Evolutionary conservation across 2,797 vertebrate species (phyloP).

Genomic region (Gallinago stenura): DNA sequence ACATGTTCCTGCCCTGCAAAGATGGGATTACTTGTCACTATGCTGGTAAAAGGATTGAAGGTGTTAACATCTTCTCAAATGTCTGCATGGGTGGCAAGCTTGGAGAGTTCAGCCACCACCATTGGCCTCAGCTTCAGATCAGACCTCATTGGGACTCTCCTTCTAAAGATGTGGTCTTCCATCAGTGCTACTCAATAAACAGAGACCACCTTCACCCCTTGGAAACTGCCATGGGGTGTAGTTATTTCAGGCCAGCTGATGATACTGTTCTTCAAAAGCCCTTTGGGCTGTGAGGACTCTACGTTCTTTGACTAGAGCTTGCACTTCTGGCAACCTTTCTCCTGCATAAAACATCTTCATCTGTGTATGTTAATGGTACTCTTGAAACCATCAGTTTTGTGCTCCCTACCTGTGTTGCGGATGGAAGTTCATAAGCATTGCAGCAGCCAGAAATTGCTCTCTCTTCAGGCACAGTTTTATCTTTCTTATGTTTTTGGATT

Average conservation of each 20-base stretch:
- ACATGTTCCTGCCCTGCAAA: neutral
- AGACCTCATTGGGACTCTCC: neutral
- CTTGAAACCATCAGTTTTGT: neutral
- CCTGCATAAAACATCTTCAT: neutral
- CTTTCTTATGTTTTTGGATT: slow-evolving; percentile 34
- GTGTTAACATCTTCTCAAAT: neutral
- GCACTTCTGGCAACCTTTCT: neutral
- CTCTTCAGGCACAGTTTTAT: neutral
- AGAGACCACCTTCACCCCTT: neutral
- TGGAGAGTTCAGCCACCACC: neutral
- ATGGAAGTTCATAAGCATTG: neutral
- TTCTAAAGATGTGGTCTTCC: neutral
- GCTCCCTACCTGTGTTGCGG: neutral
- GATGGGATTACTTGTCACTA: neutral
- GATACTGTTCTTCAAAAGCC: neutral
- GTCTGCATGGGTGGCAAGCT: neutral
- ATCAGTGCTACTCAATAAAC: neutral
- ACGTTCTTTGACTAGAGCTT: neutral
- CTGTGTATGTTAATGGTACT: neutral
- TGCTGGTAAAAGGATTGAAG: neutral
- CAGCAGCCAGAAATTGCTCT: neutral
- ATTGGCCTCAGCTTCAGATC: neutral
- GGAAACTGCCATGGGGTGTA: neutral
- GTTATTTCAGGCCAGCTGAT: neutral
- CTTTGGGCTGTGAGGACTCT: neutral